These are phyloP conservation scores for Chelonoidis abingdonii DNA, from an alignment of 2,113 vertebrate species.

Conservation along the genomic window DNA sequence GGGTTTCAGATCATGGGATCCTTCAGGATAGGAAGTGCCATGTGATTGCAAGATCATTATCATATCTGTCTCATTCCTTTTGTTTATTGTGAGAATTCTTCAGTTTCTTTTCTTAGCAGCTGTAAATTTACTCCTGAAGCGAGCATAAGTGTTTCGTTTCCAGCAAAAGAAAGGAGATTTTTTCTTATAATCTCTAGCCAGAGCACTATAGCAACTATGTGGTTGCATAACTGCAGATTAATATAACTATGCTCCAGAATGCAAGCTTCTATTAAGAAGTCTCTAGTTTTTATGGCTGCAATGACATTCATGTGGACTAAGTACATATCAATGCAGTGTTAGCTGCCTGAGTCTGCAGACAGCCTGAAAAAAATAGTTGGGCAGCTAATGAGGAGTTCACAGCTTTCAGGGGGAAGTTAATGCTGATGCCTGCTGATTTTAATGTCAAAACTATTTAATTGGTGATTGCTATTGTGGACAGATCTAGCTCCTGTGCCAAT, in stretches of 20 bases:
- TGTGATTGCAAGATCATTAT: conserved; percentile 28
- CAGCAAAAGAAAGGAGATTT: conserved; percentile 16
- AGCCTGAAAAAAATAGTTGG: neutral
- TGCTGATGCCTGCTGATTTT: neutral
- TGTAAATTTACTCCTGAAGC: conserved; percentile 56
- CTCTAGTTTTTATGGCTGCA: neutral
- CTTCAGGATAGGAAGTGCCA: neutral
- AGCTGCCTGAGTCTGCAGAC: neutral
- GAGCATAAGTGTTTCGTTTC: conserved; percentile 40
- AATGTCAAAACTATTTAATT: neutral
- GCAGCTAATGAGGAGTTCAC: neutral
- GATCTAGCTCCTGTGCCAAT: neutral
- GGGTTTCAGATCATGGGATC: neutral
- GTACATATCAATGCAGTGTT: neutral
- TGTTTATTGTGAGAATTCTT: neutral
- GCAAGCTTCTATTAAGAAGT: neutral
- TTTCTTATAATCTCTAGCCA: neutral
- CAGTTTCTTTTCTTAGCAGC: conserved; percentile 53
- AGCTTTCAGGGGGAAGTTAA: neutral
- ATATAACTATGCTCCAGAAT: conserved; percentile 1
- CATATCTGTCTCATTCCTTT: conserved; percentile 33
- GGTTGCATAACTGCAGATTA: neutral
- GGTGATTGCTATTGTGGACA: neutral
- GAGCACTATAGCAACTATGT: conserved; percentile 24
- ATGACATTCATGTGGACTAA: neutral